Evolutionary conservation across 2,888 invertebrate species (phyloP).

Genomic region (Kryphioiulus occultus): DNA sequence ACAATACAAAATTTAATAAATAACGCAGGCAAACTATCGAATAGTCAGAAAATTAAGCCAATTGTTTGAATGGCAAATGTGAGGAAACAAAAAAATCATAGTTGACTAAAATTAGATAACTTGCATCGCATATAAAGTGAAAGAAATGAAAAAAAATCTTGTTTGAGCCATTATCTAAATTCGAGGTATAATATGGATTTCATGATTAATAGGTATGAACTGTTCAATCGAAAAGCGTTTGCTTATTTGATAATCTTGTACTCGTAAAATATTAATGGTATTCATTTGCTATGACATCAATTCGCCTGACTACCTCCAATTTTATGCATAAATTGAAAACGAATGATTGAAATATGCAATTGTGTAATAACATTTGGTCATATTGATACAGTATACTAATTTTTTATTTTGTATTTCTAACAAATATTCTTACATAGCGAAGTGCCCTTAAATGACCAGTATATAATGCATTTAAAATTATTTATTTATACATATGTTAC

Average conservation of each 20-base stretch:
- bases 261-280: neutral
- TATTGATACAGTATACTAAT: neutral
- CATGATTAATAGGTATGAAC: neutral
- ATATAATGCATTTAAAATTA: neutral
- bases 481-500: constrained; percentile 5
- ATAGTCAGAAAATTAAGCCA: too few species aligned
- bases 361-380: neutral
- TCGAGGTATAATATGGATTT: neutral
- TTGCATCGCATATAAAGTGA: neutral
- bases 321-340: neutral
- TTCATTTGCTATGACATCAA: neutral
- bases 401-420: neutral
- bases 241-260: neutral
- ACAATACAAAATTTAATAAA: too few species aligned
- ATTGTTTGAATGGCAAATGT: neutral
- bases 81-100: neutral
- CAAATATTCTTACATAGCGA: neutral
- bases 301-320: neutral
- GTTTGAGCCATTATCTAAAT: too few species aligned
- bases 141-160: neutral
- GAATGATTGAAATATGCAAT: neutral
- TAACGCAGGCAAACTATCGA: too few species aligned
- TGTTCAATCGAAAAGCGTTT: neutral
- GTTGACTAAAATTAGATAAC: neutral
- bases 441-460: neutral